Evolutionary conservation across 2,888 invertebrate species (phyloP), one percentile per base, ranked within the genome.

Genomic region (Chrysolina oricalcia): DNA sequence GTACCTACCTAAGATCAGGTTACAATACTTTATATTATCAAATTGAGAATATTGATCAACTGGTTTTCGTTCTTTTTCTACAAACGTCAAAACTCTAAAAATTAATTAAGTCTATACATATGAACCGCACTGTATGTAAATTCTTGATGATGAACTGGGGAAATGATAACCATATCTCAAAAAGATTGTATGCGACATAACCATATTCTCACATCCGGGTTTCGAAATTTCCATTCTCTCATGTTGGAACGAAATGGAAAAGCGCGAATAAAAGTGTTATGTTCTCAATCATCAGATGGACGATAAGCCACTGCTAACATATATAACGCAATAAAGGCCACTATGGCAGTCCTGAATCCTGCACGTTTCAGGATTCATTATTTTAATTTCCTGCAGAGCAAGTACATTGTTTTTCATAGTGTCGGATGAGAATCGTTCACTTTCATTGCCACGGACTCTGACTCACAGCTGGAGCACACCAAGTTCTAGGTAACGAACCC

Each of bases 371-470:
- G 72, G 76, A 81, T 81, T 81, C 80, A 81, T 81, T 81, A 80
- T 78, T 81, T 81, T 80, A 81, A 81, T 81, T 80, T 80, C 81
- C 81, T 81, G 79, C 68, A 74, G 50, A 66, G 70, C 63, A 56
- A 53, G 53, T 53, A 62, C 76, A 79, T 78, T 80, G 79, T 80
- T 79, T 53, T 78, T 79, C 76, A 35, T 65, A 40, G 46, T 66
- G 71, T 48, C 48, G 43, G 68, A 66, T 41, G 75, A 59, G 63
- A 48, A 69, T 72, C 67, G 74, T 72, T 75, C 76, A 77, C 74
- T 77, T 80, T 78, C 77, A 74, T 74, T 56, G 70, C 66, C 43
- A 59, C 70, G 53, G 53, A 17, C 19, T 41, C 46, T 69, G 69
- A 72, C 59, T 69, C 72, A 59, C 35, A 46, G 27, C 72, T 56